These are phyloP conservation scores for Cyprinodon diabolis DNA, from an alignment of 2,797 vertebrate species.

Conservation along the genomic window DNA sequence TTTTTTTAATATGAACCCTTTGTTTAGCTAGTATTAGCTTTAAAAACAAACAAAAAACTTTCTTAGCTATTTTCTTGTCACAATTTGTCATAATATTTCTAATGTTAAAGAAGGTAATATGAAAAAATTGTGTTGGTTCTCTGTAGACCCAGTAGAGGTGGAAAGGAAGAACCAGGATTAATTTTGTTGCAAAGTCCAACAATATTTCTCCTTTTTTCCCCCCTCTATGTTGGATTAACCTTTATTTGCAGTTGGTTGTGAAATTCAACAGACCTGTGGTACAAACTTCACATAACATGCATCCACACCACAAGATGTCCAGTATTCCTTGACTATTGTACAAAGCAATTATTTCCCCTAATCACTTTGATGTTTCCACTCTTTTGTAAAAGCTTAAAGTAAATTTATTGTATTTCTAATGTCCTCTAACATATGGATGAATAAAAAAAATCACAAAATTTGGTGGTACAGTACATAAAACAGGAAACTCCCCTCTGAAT, in stretches of 20 bases:
- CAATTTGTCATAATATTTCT: too few species aligned
- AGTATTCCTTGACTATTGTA: not conserved
- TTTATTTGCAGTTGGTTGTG: slow-evolving; percentile 57
- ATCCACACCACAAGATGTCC: not conserved
- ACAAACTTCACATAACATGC: slow-evolving; percentile 29
- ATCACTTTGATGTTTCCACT: not conserved
- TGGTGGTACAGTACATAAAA: too few species aligned
- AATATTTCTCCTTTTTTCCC: not conserved
- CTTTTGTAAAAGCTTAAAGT: not conserved
- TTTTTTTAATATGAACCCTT: too few species aligned
- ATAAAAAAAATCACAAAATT: too few species aligned
- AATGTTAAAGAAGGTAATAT: too few species aligned
- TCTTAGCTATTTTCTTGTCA: too few species aligned
- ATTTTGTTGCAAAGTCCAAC: not conserved
- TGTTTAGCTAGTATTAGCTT: too few species aligned
- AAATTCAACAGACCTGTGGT: slow-evolving; percentile 66
- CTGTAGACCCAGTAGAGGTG: not conserved
- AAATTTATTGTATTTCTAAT: too few species aligned
- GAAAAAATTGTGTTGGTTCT: not conserved
- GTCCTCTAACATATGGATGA: not conserved
- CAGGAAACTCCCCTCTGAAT: slow-evolving; percentile 16
- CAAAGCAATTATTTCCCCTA: not conserved
- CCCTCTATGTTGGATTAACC: slow-evolving; percentile 40
- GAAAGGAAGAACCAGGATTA: not conserved
- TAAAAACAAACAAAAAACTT: too few species aligned